Percentiles rank a stretch among this genome's conserved stretches.
Evolutionary conservation across 2,113 vertebrate genomes (phyloP).

Genomic region (Polypterus senegalus): DNA sequence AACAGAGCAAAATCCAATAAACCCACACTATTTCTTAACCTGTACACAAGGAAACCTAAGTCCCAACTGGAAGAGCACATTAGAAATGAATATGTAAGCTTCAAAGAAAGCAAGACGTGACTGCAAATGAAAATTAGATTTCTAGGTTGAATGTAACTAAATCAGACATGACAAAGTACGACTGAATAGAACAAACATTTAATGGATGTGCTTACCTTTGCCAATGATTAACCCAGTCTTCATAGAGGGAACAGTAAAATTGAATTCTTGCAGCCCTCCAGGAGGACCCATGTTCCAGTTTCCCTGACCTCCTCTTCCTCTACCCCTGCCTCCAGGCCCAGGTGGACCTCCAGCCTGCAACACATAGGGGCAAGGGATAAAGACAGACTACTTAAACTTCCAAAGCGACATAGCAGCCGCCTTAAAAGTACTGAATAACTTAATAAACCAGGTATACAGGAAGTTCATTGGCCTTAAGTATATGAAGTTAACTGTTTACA

Average conservation of each 20-base stretch:
- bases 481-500: too few relatives aligned
- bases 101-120: too few relatives aligned
- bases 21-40: too few relatives aligned
- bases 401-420: too few relatives aligned
- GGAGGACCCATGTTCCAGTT: constrained; percentile 98
- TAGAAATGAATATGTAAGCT: too few relatives aligned
- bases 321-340: constrained; percentile 82
- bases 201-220: constrained; percentile 58
- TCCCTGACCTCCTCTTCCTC: constrained; percentile 78
- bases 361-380: background rate
- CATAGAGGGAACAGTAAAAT: constrained; percentile 91
- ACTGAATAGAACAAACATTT: background rate
- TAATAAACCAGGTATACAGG: too few relatives aligned
- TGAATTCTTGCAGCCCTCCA: constrained; percentile 92
- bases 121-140: too few relatives aligned
- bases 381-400: background rate
- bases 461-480: too few relatives aligned
- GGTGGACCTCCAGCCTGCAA: constrained; percentile 78
- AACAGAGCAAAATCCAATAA: too few relatives aligned
- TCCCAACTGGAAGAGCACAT: too few relatives aligned
- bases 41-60: too few relatives aligned
- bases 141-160: background rate
- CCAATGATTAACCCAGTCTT: constrained; percentile 97
- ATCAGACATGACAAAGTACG: background rate
- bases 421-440: background rate